These are phyloP conservation scores for Drosophila carrolli DNA, from an alignment of 1,140 invertebrate species.

Conservation along the genomic window DNA sequence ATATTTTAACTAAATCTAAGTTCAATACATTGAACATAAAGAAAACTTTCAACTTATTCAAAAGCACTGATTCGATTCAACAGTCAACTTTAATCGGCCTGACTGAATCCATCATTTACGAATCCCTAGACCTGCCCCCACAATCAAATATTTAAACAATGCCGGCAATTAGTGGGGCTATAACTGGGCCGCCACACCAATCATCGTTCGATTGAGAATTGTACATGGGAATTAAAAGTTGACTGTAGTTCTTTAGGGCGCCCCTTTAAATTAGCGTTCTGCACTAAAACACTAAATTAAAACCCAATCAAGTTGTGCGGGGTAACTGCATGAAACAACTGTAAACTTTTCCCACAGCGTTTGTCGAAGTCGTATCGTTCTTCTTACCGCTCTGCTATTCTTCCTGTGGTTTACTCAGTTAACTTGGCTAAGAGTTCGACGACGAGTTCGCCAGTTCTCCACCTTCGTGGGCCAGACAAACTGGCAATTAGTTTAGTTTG, in stretches of 20 bases:
- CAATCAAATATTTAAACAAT: conserved; percentile 45
- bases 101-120: conserved; percentile 3
- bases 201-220: conserved; percentile 16
- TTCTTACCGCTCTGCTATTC: conserved; percentile 25
- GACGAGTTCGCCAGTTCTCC: conserved; percentile 11
- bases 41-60: conserved; percentile 10
- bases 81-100: conserved; percentile 1
- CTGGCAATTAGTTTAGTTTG: conserved; percentile 69
- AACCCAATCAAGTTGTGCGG: conserved; percentile 66
- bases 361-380: conserved; percentile 50
- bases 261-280: conserved; percentile 57
- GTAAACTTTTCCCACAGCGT: conserved; percentile 69
- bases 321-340: conserved; percentile 40
- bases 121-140: neutral
- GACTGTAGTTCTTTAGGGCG: conserved; percentile 24
- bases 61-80: neutral
- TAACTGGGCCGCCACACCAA: conserved; percentile 2
- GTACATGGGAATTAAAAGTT: conserved; percentile 48
- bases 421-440: conserved; percentile 48
- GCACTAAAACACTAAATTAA: conserved; percentile 62
- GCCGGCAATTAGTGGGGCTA: conserved; percentile 27
- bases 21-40: neutral
- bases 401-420: conserved; percentile 40
- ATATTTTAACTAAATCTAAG: too few species aligned
- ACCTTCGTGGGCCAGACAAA: conserved; percentile 67